A percentile compares a stretch with the other conserved stretches of the same genome.
Evolutionary conservation across 2,888 invertebrate species (phyloP).

Genomic region (Galeruca laticollis): DNA sequence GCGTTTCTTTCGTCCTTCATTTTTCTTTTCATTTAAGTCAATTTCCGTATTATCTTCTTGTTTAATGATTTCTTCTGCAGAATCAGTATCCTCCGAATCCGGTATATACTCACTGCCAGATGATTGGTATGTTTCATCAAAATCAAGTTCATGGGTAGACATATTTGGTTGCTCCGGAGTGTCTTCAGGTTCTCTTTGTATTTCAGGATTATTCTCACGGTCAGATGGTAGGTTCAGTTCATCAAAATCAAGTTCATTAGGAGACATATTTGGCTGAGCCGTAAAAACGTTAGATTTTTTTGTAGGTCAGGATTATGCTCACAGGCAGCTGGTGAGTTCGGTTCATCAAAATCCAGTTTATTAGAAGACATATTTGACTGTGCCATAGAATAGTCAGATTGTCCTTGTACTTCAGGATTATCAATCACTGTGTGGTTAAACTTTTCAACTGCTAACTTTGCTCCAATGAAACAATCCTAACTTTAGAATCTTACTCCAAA

Average conservation of each 20-base stretch:
- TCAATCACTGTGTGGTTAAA: slow-evolving; percentile 2
- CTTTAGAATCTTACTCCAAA: neutral
- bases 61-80: slow-evolving; percentile 6
- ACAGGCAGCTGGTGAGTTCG: neutral
- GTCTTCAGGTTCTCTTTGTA: too few species aligned
- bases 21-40: slow-evolving; percentile 12
- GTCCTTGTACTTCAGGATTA: slow-evolving; percentile 1
- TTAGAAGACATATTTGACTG: neutral
- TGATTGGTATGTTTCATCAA: slow-evolving; percentile 19
- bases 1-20: slow-evolving; percentile 27
- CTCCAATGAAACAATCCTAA: slow-evolving; percentile 4
- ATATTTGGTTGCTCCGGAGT: neutral
- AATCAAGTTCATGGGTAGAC: neutral
- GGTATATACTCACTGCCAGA: slow-evolving; percentile 15
- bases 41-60: slow-evolving; percentile 17
- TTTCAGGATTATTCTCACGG: too few species aligned
- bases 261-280: slow-evolving; percentile 2
- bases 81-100: slow-evolving; percentile 17
- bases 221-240: too few species aligned
- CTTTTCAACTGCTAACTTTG: neutral
- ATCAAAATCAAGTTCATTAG: slow-evolving; percentile 4
- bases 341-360: neutral
- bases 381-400: neutral
- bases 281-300: neutral
- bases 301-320: neutral